Conservation (phyloP, 2,888 invertebrate genomes). For the Micoletzkya japonica region DNA sequence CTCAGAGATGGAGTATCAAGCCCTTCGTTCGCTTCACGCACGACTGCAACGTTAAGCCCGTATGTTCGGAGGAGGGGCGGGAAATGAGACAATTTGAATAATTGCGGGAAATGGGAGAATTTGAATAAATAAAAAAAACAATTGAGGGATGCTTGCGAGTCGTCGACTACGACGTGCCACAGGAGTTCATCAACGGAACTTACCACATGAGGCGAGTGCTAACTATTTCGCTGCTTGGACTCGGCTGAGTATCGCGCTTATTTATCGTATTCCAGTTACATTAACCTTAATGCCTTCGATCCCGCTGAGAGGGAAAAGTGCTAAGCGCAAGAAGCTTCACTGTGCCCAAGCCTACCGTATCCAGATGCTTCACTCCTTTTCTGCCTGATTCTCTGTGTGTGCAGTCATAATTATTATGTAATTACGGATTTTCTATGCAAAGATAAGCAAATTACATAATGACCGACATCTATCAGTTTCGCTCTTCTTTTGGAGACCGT, state of each 20-base stretch:
- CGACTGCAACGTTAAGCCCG: constrained; percentile 38
- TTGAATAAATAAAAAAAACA: neutral
- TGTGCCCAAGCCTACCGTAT: too few relatives aligned
- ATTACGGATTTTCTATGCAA: too few relatives aligned
- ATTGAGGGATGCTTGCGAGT: constrained; percentile 21
- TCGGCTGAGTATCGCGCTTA: neutral
- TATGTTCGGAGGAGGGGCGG: neutral
- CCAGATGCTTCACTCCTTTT: too few relatives aligned
- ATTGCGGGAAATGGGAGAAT: too few relatives aligned
- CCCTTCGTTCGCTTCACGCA: constrained; percentile 47
- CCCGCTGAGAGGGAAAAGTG: constrained; percentile 51
- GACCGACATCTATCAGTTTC: too few relatives aligned
- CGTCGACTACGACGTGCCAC: constrained; percentile 28
- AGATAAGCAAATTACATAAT: too few relatives aligned
- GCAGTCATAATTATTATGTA: too few relatives aligned
- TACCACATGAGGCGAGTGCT: constrained; percentile 26
- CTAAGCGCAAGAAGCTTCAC: too few relatives aligned
- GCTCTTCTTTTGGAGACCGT: too few relatives aligned
- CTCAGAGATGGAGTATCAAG: constrained; percentile 44
- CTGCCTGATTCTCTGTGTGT: too few relatives aligned
- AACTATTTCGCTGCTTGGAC: neutral
- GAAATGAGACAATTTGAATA: too few relatives aligned
- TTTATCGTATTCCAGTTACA: constrained; percentile 20
- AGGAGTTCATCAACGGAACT: constrained; percentile 25
- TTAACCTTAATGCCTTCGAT: constrained; percentile 39